These are phyloP conservation scores for Leptinotarsa juncta DNA, from an alignment of 2,888 invertebrate genomes.

Conservation along the genomic window DNA sequence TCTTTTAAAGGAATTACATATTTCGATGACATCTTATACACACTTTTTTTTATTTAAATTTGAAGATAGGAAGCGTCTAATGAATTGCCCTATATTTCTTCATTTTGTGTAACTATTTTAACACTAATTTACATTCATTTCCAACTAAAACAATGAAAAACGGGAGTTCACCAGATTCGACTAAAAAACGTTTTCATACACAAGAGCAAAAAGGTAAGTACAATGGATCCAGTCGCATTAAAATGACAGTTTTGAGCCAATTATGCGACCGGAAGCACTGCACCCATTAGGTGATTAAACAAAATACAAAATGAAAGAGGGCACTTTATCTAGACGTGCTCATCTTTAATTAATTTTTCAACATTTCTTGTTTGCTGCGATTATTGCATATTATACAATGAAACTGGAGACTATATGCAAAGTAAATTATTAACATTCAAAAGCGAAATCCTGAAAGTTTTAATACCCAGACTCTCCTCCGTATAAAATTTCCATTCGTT, in stretches of 20 bases:
- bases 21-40: too few relatives aligned
- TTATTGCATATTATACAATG: slow-evolving; percentile 63
- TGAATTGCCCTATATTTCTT: too few relatives aligned
- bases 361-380: slow-evolving; percentile 59
- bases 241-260: slow-evolving; percentile 48
- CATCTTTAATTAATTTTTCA: slow-evolving; percentile 59
- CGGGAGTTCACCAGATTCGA: too few relatives aligned
- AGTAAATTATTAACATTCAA: slow-evolving; percentile 67
- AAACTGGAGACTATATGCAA: slow-evolving; percentile 62
- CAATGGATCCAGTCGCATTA: slow-evolving; percentile 54
- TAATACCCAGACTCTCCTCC: slow-evolving; percentile 64
- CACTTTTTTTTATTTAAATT: too few relatives aligned
- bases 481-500: slow-evolving; percentile 66
- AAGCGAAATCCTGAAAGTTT: slow-evolving; percentile 64
- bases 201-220: neutral
- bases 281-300: slow-evolving; percentile 49
- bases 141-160: too few relatives aligned
- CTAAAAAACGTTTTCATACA: too few relatives aligned
- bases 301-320: slow-evolving; percentile 11
- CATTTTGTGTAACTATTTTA: too few relatives aligned
- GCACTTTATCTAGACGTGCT: slow-evolving; percentile 42
- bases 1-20: too few relatives aligned
- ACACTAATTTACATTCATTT: too few relatives aligned
- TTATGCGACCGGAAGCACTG: slow-evolving; percentile 53
- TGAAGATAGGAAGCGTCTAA: too few relatives aligned